Base-by-base conservation (phyloP, 2,888 invertebrate species). In the Zonitis immaculata region DNA sequence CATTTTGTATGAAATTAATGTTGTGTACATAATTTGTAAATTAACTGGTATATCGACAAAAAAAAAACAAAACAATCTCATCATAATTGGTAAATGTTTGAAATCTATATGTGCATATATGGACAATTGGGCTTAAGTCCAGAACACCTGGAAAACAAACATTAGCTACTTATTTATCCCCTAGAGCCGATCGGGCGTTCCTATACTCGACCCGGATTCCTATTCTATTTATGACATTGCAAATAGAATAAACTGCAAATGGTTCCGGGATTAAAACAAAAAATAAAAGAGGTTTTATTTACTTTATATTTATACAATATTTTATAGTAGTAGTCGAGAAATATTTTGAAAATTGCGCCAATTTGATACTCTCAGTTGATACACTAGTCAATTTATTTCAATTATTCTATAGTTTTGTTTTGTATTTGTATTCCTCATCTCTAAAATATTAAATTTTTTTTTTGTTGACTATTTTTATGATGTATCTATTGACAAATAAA, bases 91-190 rank as follows among this genome's bases (percentile, higher is more conserved):
- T n/a, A n/a, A n/a, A n/a, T n/a, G n/a, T n/a, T n/a, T n/a, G n/a
- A n/a, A n/a, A n/a, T n/a, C n/a, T n/a, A n/a, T n/a, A n/a, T n/a
- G n/a, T n/a, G n/a, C n/a, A n/a, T n/a, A n/a, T n/a, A n/a, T n/a
- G n/a, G n/a, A 22, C 22, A 22, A 5, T 22, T 39, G 39, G 39
- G 39, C 39, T 39, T 20, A 20, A 39, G 39, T 39, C 39, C 39
- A 39, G 39, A 39, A 39, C 20, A 18, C 39, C 39, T 18, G 54
- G 52, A 49, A 58, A 50, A 59, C 56, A 53, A 56, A 60, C 61
- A 63, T 63, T 63, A 63, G 63, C 61, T 57, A 60, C 63, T 63
- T 61, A 61, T 63, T 63, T 61, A 63, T 63, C 63, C n/a, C 63
- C 53, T 51, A 61, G 54, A 62, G 60, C 59, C 61, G 62, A 61